Evolutionary conservation across 2,888 invertebrate genomes (phyloP).

Genomic region (Netelia melanura): DNA sequence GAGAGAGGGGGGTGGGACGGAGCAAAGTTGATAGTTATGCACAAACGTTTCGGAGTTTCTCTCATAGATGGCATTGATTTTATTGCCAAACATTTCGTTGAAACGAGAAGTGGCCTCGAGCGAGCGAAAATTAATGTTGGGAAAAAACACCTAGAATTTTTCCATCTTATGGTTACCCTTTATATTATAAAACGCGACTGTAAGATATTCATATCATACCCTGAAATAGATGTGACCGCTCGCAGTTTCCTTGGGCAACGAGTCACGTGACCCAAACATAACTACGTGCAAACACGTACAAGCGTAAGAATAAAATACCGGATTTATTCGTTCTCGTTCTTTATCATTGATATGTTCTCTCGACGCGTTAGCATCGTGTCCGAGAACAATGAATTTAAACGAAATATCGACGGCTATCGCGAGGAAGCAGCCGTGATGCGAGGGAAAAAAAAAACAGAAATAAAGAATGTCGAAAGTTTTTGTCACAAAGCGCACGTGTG

Average conservation of each 20-base stretch:
- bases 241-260: slow-evolving; percentile 24
- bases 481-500: slow-evolving; percentile 1
- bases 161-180: slow-evolving; percentile 52
- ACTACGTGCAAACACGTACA: neutral
- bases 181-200: slow-evolving; percentile 36
- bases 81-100: slow-evolving; percentile 7
- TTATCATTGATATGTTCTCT: neutral
- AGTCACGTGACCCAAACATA: slow-evolving; percentile 21
- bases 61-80: neutral
- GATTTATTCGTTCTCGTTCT: neutral
- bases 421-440: neutral
- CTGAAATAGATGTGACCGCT: slow-evolving; percentile 66
- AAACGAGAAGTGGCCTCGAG: slow-evolving; percentile 4
- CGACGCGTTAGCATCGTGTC: neutral
- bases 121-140: neutral
- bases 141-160: slow-evolving; percentile 61
- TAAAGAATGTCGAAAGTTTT: neutral
- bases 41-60: neutral
- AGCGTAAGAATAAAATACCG: neutral
- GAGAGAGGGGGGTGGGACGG: neutral
- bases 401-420: neutral
- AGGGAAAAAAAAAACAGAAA: neutral
- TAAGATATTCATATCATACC: slow-evolving; percentile 46
- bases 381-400: neutral
- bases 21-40: neutral